A percentile compares a stretch with the other conserved stretches of the same genome.
Conservation (phyloP, 64 coral and sea anemone species). For the Catalaphyllia jardinei region DNA sequence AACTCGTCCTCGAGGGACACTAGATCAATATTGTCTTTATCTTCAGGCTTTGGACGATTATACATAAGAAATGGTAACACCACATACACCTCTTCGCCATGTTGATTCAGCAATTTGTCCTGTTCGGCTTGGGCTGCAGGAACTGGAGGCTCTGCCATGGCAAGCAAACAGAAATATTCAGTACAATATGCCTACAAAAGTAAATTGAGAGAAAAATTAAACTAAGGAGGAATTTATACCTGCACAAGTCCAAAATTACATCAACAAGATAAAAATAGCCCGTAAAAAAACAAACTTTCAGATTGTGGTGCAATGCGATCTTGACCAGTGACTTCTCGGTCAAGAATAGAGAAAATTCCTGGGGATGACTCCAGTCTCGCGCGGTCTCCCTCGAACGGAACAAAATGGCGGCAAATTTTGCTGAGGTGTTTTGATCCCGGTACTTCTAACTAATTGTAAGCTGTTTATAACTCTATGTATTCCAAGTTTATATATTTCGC, state of each 20-base stretch:
- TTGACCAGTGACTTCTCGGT: not conserved
- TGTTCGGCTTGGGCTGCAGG: not conserved
- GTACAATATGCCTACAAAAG: not conserved
- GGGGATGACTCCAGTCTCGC: not conserved
- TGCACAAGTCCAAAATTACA: not conserved
- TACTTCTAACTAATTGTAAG: not conserved
- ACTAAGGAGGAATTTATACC: constrained; percentile 1
- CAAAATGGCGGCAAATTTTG: not conserved
- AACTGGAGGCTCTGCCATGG: constrained; percentile 8
- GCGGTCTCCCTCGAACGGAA: not conserved
- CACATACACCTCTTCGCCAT: not conserved
- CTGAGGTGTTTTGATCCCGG: not conserved
- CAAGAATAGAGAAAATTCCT: not conserved
- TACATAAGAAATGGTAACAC: not conserved
- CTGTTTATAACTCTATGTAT: not conserved
- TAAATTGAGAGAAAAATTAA: not conserved
- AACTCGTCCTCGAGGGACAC: not conserved
- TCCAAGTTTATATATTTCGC: not conserved
- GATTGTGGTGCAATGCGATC: constrained; percentile 21
- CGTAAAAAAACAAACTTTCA: not conserved
- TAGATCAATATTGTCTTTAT: not conserved
- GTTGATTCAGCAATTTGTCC: not conserved
- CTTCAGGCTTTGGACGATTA: not conserved
- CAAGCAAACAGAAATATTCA: not conserved
- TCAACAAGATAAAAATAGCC: constrained; percentile 2